Percentiles rank a stretch among this genome's conserved stretches.
phyloP scores from a whole-genome alignment of 2,113 vertebrate genomes.

The Piprites chloris region DNA sequence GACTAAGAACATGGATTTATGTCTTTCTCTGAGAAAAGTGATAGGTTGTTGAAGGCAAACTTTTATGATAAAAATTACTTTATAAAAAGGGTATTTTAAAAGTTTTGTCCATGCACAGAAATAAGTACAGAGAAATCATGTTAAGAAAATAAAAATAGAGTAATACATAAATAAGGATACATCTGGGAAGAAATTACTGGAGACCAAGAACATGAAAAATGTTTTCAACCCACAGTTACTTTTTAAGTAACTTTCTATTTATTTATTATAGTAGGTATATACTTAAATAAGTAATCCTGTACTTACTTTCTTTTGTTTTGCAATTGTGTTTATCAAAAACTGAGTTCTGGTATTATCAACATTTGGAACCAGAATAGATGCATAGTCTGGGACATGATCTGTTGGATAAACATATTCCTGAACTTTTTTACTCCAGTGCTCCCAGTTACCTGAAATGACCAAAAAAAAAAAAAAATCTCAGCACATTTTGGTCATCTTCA shows the following conservation, averaged over 20 bases:
- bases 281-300: not conserved
- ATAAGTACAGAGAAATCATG: not conserved
- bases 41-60: not conserved
- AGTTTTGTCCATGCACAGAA: not conserved
- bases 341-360: conserved; percentile 78
- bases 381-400: conserved; percentile 74
- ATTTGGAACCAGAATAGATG: conserved; percentile 80
- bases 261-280: not conserved
- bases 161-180: not conserved
- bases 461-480: not conserved
- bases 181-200: not conserved
- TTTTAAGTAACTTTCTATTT: not conserved
- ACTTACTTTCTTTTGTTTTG: conserved; percentile 79
- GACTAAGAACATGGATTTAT: not conserved
- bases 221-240: not conserved
- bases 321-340: conserved; percentile 77
- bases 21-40: not conserved
- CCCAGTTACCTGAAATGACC: conserved; percentile 67
- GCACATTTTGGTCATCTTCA: not conserved
- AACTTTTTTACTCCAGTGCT: conserved; percentile 77
- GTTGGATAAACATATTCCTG: conserved; percentile 77
- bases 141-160: not conserved
- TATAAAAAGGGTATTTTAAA: not conserved
- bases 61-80: not conserved
- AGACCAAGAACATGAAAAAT: not conserved